Evolutionary conservation across 2,113 vertebrate species (phyloP).

Genomic region (Sylvietta virens): DNA sequence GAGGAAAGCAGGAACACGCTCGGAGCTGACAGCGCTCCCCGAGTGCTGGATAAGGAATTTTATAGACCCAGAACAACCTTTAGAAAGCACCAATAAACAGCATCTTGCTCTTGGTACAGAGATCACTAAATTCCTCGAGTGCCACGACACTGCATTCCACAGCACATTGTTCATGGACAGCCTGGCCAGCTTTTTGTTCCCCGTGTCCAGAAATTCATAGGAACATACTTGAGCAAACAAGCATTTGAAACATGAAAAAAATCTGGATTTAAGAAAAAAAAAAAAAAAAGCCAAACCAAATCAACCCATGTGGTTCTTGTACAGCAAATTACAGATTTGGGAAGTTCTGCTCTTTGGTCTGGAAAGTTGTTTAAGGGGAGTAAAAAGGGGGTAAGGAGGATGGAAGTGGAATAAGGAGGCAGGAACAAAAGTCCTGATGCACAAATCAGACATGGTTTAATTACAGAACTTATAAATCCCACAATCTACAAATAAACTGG

Average conservation of each 20-base stretch:
- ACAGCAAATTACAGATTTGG: neutral
- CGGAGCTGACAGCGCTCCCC: neutral
- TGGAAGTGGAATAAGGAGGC: neutral
- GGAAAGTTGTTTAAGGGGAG: neutral
- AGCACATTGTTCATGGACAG: neutral
- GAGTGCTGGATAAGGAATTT: fast-evolving
- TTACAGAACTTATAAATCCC: neutral
- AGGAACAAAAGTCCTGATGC: neutral
- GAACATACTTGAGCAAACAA: neutral
- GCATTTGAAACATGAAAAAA: neutral
- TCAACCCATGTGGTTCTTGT: neutral
- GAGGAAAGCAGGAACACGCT: neutral
- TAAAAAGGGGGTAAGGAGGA: neutral
- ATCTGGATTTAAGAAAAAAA: neutral
- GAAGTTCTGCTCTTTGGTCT: neutral
- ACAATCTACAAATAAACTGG: neutral
- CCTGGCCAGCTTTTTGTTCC: conserved; percentile 13
- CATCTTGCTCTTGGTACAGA: neutral
- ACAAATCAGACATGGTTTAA: neutral
- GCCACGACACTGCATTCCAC: conserved; percentile 58
- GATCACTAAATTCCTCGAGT: conserved; percentile 42
- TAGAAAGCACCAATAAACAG: neutral
- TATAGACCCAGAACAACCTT: neutral
- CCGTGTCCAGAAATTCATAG: neutral
- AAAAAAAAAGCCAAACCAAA: too few relatives aligned